Conservation (phyloP, 2,797 vertebrate genomes). For the Hoplostethus mediterraneus region DNA sequence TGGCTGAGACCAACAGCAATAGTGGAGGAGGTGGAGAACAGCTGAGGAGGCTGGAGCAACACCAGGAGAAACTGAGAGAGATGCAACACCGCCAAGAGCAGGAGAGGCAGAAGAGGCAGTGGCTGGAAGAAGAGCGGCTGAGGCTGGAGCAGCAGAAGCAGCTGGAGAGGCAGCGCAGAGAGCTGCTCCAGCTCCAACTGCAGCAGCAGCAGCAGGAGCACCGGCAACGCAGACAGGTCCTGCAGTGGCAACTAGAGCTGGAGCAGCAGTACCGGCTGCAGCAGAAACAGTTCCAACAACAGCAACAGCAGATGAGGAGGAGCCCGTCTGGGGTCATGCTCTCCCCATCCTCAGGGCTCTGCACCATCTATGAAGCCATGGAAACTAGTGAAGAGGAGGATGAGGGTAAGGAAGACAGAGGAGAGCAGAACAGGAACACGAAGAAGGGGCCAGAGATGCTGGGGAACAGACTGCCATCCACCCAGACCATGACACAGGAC, state of each 20-base stretch:
- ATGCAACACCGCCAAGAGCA: conserved; percentile 75
- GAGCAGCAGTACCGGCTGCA: conserved; percentile 82
- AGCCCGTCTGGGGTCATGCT: conserved; percentile 74
- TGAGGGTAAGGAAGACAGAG: conserved; percentile 34
- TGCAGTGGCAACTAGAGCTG: conserved; percentile 82
- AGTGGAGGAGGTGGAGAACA: conserved; percentile 45
- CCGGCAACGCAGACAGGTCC: conserved; percentile 75
- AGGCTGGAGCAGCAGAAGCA: conserved; percentile 79
- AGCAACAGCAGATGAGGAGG: conserved; percentile 73
- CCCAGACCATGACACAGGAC: not conserved
- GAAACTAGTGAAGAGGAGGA: conserved; percentile 87
- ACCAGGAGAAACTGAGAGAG: conserved; percentile 71
- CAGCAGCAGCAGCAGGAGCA: conserved; percentile 81
- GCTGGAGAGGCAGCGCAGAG: conserved; percentile 79
- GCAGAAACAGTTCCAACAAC: conserved; percentile 79
- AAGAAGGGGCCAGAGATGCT: not conserved
- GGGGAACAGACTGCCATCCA: conserved; percentile 35
- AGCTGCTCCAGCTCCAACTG: conserved; percentile 82
- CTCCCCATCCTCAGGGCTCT: conserved; percentile 86
- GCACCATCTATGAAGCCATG: conserved; percentile 93
- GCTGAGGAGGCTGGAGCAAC: conserved; percentile 72
- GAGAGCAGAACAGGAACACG: conserved; percentile 48
- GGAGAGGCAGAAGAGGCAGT: conserved; percentile 75
- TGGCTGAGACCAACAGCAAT: not conserved
- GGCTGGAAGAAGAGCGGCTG: conserved; percentile 77